phyloP scores from a whole-genome alignment of 30 jellyfish, hydroid and myxozoan genomes.

The Mastigias papua region DNA sequence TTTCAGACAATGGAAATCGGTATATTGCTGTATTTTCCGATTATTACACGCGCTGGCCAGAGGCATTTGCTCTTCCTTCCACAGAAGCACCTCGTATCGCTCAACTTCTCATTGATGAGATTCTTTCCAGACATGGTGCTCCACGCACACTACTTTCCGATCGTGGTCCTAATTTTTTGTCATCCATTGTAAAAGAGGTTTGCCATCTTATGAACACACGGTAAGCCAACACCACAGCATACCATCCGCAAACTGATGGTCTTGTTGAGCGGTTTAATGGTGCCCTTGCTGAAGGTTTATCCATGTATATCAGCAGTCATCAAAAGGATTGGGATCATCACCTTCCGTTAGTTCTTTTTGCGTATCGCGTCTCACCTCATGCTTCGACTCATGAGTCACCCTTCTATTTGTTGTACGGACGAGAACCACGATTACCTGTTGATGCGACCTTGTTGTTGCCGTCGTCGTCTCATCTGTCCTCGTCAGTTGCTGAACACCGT shows the following conservation, averaged over 20 bases:
- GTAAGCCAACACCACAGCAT: conserved; percentile 32
- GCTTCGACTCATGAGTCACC: too few species aligned
- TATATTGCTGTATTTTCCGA: conserved; percentile 38
- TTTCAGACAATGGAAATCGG: conserved; percentile 21
- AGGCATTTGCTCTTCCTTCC: conserved; percentile 43
- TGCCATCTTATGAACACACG: conserved; percentile 12
- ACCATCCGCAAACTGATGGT: conserved; percentile 62
- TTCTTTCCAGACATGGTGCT: conserved; percentile 38
- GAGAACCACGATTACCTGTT: too few species aligned
- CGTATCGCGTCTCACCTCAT: too few species aligned
- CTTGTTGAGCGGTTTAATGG: conserved; percentile 60
- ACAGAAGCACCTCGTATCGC: conserved; percentile 50
- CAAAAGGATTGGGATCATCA: too few species aligned
- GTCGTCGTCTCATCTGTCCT: too few species aligned
- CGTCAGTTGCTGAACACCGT: too few species aligned
- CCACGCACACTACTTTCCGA: conserved; percentile 53
- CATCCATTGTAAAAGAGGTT: conserved; percentile 15
- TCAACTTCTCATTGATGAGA: conserved; percentile 41
- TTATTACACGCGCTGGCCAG: conserved; percentile 47
- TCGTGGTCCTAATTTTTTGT: conserved; percentile 26
- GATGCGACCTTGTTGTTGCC: too few species aligned
- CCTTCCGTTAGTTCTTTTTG: too few species aligned
- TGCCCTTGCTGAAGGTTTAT: conserved; percentile 15
- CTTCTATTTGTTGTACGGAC: too few species aligned
- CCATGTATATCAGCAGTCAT: too few species aligned